Evolutionary conservation across 2,888 invertebrate genomes (phyloP), one percentile per base, ranked within the genome.

Genomic region (Caenorhabditis sp.): DNA sequence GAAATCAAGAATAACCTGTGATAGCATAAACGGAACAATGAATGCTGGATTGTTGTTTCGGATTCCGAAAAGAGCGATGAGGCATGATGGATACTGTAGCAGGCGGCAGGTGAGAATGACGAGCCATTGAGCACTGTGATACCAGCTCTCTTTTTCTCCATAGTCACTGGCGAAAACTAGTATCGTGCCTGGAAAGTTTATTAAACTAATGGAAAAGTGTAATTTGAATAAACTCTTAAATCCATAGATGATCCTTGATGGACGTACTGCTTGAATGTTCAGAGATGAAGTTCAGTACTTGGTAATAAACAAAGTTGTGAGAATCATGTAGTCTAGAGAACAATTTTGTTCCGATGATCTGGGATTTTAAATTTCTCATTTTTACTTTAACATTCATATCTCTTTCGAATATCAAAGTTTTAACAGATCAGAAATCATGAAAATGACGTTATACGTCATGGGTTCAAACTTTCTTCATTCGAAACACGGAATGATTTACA

Each of bases 11-110:
- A n/a, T 49, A 7, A 83, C 83, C 79, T 83, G 83, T 31, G 83
- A 83, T 24, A 83, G 24, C 69, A 83, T 83, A 35, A 83, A 83
- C 19, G 79, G 83, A 35, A 83, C 79, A 44, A 83, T 80, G 16
- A 73, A 44, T 61, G 83, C 66, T n/a, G 83, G 79, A 75, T 75
- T 83, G 31, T 63, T 83, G 14, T 70, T 70, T 1, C 66, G 56
- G 5, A 83, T 75, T 26, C 83, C 83, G 44, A 79, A 80, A 64
- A 83, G 64, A 12, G 83, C 69, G 3, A 79, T 59, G 4, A 80
- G 22, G 35, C 74, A 74, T 3, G 83, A 44, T 5, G 83, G 83
- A 49, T 75, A 80, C 79, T 83, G 83, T 75, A 83, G 79, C 4
- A 83, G 61, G 24, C 83, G 83, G 35, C 83, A 83, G 5, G 61